phyloP scores from a whole-genome alignment of 1,140 invertebrate genomes.

The Wiebesia pumilae region DNA sequence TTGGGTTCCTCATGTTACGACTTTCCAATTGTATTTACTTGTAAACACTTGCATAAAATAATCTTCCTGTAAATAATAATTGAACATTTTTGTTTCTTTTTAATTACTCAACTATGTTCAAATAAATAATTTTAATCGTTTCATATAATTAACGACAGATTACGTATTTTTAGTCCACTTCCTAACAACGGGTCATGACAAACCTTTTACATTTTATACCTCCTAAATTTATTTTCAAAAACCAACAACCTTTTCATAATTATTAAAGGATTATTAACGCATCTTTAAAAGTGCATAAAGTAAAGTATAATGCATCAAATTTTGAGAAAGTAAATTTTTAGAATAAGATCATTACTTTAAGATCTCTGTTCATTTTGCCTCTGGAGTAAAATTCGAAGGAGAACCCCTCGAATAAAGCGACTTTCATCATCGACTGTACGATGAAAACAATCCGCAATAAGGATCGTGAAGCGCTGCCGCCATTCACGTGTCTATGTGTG shows the following conservation, averaged over 20 bases:
- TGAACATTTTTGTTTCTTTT: no score
- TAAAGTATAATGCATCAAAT: not conserved
- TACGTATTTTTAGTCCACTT: no score
- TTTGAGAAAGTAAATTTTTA: not conserved
- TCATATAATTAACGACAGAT: no score
- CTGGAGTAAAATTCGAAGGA: not conserved
- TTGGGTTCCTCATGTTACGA: no score
- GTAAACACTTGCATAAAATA: not conserved
- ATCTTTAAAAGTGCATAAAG: not conserved
- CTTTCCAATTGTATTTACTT: not conserved
- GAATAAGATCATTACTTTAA: not conserved
- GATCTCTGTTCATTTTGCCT: not conserved
- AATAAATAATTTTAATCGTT: no score
- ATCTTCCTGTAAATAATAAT: no score
- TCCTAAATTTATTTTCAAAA: not conserved
- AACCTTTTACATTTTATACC: not conserved
- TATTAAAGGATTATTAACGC: not conserved
- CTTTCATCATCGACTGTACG: not conserved
- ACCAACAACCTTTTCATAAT: not conserved
- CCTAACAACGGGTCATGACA: not conserved
- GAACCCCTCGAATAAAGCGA: not conserved
- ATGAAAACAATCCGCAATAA: constrained; percentile 2
- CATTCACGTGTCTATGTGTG: not conserved
- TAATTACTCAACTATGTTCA: no score
- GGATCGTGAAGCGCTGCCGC: not conserved